Conservation (phyloP, 2,113 vertebrate genomes). For the Fregata magnificens region DNA sequence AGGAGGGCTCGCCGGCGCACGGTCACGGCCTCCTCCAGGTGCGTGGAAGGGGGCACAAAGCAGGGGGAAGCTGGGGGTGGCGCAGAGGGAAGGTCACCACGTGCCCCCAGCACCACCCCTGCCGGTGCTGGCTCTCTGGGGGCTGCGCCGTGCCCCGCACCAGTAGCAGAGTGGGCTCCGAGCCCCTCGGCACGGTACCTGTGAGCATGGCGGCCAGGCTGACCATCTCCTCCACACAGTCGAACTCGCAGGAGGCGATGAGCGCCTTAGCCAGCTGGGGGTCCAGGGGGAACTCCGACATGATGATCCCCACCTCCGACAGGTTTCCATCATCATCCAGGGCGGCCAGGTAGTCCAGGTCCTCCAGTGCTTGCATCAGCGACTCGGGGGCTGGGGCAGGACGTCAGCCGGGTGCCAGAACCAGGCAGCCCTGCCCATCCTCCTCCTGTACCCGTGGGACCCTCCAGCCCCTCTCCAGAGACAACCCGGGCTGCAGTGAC, state of each 20-base stretch:
- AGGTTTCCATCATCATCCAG: constrained; percentile 85
- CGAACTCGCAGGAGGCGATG: constrained; percentile 86
- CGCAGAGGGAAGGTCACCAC: background rate
- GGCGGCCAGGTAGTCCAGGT: constrained; percentile 87
- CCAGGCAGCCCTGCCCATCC: background rate
- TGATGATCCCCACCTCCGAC: constrained; percentile 87
- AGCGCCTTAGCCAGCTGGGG: constrained; percentile 86
- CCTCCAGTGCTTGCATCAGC: constrained; percentile 88
- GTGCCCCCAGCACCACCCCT: background rate
- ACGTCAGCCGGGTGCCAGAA: background rate
- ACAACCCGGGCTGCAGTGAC: fast-evolving
- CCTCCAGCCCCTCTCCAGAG: background rate
- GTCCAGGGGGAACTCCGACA: constrained; percentile 84
- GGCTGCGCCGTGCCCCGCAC: fast-evolving
- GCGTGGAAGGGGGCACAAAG: background rate
- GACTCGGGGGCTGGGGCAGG: constrained; percentile 79
- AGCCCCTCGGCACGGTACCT: background rate
- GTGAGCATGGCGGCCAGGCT: constrained; percentile 89
- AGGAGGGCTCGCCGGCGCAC: constrained; percentile 79
- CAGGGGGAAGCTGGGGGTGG: constrained; percentile 2
- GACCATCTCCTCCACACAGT: constrained; percentile 88
- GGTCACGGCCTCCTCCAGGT: constrained; percentile 71
- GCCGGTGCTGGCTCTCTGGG: fast-evolving
- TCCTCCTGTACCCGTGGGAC: background rate
- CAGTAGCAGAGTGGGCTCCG: background rate